These are phyloP conservation scores for Tylochromis polylepis DNA, from an alignment of 2,113 vertebrate species.

Conservation along the genomic window DNA sequence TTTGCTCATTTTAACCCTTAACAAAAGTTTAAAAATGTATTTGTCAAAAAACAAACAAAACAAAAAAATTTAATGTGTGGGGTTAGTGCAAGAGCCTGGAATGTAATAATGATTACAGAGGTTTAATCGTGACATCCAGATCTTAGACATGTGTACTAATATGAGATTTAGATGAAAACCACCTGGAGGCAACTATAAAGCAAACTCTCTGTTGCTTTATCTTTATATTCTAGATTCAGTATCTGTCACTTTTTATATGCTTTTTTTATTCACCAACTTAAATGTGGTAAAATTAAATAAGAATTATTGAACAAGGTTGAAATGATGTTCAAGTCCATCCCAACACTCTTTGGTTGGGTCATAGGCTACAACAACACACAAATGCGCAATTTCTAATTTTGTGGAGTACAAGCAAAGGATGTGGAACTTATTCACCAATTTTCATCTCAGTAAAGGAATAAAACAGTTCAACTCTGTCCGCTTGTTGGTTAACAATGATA, in stretches of 20 bases:
- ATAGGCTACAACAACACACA: neutral
- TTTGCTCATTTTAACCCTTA: neutral
- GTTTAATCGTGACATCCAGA: neutral
- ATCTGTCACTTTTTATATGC: neutral
- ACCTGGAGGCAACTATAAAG: neutral
- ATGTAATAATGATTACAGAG: neutral
- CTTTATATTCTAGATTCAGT: neutral
- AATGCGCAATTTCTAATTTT: neutral
- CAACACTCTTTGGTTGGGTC: neutral
- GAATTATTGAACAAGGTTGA: neutral
- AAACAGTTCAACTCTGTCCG: neutral
- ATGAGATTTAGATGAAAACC: neutral
- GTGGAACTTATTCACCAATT: neutral
- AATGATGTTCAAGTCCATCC: neutral
- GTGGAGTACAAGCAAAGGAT: neutral
- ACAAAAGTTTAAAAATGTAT: neutral
- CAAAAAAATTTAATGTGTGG: accelerated
- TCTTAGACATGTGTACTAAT: neutral
- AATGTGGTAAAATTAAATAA: neutral
- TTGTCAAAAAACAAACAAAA: neutral
- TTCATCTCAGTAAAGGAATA: neutral
- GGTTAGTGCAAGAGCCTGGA: neutral
- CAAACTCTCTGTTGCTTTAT: neutral
- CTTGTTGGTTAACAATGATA: neutral
- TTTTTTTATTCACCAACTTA: neutral